A percentile compares a stretch with the other conserved stretches of the same genome.
Conservation (phyloP, 2,113 vertebrate species). For the Melanerpes formicivorus region DNA sequence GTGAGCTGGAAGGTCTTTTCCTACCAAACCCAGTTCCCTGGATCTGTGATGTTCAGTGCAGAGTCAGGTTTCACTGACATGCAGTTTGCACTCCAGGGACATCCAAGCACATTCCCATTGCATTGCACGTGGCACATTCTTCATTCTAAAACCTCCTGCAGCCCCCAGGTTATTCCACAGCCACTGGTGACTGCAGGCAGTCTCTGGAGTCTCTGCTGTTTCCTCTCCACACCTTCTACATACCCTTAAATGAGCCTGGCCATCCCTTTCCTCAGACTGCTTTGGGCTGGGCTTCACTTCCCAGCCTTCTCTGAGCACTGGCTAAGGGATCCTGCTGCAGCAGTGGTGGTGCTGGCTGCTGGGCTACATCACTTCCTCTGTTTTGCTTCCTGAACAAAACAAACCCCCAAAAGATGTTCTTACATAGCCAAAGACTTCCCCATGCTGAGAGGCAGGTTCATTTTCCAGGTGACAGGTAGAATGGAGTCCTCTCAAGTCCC, state of each 20-base stretch:
- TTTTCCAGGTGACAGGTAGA: neutral
- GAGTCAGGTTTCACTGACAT: fast-evolving
- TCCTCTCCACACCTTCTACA: neutral
- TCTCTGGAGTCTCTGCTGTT: neutral
- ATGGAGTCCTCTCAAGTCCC: neutral
- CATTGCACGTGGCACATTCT: fast-evolving
- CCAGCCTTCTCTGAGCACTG: neutral
- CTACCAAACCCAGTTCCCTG: too few relatives aligned
- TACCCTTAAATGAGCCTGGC: neutral
- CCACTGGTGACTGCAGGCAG: neutral
- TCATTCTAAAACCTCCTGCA: neutral
- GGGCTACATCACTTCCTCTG: neutral
- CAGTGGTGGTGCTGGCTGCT: neutral
- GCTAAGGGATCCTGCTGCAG: neutral
- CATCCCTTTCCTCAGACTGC: neutral
- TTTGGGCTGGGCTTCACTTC: neutral
- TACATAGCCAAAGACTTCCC: neutral
- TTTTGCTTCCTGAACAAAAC: neutral
- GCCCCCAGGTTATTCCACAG: neutral
- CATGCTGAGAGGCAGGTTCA: fast-evolving
- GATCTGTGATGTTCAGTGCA: neutral
- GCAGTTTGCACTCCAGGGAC: neutral
- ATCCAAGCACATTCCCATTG: neutral
- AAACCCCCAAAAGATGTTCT: neutral
- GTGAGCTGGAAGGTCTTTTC: too few relatives aligned